These are phyloP conservation scores for Cherax quadricarinatus DNA, from an alignment of 1,140 invertebrate species.

Conservation along the genomic window DNA sequence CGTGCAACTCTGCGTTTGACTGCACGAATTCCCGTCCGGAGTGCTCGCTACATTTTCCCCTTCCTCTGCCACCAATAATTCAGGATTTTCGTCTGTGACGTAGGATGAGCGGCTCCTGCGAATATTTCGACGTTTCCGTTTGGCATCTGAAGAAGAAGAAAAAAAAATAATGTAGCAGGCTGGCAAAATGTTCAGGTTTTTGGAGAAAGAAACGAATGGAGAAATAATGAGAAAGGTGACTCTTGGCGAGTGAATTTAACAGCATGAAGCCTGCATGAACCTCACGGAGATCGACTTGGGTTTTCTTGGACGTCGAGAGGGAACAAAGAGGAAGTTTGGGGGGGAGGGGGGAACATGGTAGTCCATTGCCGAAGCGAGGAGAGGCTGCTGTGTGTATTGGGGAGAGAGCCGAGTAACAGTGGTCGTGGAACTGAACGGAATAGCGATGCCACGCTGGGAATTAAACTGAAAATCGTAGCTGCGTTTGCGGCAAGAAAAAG, in stretches of 20 bases:
- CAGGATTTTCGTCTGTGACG: too few species aligned
- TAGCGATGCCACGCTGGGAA: neutral
- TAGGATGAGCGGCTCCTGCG: too few species aligned
- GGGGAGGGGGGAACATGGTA: neutral
- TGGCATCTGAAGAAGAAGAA: too few species aligned
- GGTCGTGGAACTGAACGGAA: neutral
- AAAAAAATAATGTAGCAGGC: too few species aligned
- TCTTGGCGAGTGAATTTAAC: neutral
- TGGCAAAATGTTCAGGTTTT: too few species aligned
- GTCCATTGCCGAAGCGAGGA: constrained; percentile 9
- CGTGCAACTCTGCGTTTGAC: neutral
- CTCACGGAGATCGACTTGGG: neutral
- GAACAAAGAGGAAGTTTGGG: neutral
- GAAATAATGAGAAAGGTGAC: neutral
- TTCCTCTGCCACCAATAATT: neutral
- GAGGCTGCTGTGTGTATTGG: neutral
- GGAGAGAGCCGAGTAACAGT: neutral
- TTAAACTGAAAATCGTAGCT: constrained; percentile 2
- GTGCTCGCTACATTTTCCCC: neutral
- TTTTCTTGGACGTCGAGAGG: neutral
- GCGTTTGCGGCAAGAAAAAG: neutral
- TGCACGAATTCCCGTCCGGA: neutral
- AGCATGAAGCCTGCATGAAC: neutral
- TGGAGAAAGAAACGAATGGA: neutral
- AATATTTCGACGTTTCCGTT: too few species aligned